Base-by-base conservation (phyloP, 2,888 invertebrate genomes). In the Callinectes sapidus region DNA sequence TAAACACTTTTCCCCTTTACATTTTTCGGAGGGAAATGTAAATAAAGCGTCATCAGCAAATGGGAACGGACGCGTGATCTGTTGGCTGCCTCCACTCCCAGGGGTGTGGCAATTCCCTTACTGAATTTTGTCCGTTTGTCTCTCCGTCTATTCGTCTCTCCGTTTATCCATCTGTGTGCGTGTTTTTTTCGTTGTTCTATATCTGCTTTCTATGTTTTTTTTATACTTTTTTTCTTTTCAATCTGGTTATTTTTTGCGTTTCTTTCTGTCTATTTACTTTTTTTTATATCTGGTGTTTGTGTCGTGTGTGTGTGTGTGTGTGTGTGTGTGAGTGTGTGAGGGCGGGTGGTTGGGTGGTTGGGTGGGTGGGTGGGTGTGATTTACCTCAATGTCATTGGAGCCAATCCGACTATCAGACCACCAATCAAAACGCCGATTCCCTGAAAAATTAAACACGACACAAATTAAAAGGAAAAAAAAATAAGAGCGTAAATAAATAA, bases 41-140 rank as follows among this genome's bases (percentile, higher is more conserved):
- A 61, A 16, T 61, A 61, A 71, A 71, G n/a, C 71, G 28, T 71
- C 71, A 71, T 71, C 71, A 71, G 71, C 28, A 71, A 71, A 71
- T 71, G 23, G 71, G 23, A 71, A 71, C 23, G 71, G 28, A 71
- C 71, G 71, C 10, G 71, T 71, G 28, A 71, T 71, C 8, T 23
- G 71, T 71, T 23, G 2, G 71, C 10, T 71, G 8, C 71, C n/a
- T 23, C n/a, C 23, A 8, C 10, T 28, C 71, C n/a, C 23, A 2
- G 5, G 71, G 10, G 28, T 71, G 28, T 71, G 23, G 28, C 71
- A 61, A 23, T 71, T 71, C 71, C 10, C 71, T 71, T 28, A 71
- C 71, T 23, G 71, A 71, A n/a, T 23, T 23, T 71, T 71, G 71
- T 71, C 23, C 61, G 14, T 18, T 23, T 61, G 18, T 61, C 61